Conservation (phyloP, 2,888 invertebrate genomes). For the Brenthis ino region DNA sequence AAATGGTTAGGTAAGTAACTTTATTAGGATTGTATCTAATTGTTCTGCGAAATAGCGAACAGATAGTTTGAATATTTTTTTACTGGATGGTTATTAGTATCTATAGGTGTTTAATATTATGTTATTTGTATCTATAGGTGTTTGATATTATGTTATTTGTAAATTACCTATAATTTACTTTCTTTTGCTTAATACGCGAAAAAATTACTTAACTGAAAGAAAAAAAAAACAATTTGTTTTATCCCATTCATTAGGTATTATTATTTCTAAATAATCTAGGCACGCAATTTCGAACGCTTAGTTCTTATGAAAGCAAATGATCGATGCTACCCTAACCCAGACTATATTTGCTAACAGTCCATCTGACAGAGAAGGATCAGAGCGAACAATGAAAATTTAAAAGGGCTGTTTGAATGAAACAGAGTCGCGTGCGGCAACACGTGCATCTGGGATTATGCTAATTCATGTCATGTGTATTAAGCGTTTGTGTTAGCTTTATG, state of each 20-base stretch:
- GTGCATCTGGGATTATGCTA: slow-evolving; percentile 57
- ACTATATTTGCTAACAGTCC: slow-evolving; percentile 46
- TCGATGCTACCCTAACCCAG: slow-evolving; percentile 39
- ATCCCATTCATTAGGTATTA: neutral
- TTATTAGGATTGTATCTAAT: too few species aligned
- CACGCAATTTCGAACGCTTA: neutral
- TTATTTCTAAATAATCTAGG: neutral
- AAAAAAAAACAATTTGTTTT: neutral
- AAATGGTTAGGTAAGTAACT: too few species aligned
- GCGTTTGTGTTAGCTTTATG: slow-evolving; percentile 27
- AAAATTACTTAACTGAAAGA: neutral
- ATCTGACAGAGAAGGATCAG: slow-evolving; percentile 43
- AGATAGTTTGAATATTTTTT: too few species aligned
- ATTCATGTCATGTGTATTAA: slow-evolving; percentile 49
- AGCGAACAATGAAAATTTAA: slow-evolving; percentile 43
- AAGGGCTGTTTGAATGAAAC: slow-evolving; percentile 48
- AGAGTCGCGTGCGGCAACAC: slow-evolving; percentile 50
- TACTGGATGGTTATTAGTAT: too few species aligned
- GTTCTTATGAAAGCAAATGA: slow-evolving; percentile 18
- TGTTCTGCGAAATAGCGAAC: too few species aligned
- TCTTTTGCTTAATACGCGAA: too few species aligned
- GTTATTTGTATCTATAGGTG: too few species aligned
- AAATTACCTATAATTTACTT: too few species aligned
- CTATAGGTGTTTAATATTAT: too few species aligned
- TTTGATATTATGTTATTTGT: too few species aligned